Evolutionary conservation across 2,113 vertebrate genomes (phyloP), one percentile per base, ranked within the genome.

Genomic region (Phylloscopus trochiloides): DNA sequence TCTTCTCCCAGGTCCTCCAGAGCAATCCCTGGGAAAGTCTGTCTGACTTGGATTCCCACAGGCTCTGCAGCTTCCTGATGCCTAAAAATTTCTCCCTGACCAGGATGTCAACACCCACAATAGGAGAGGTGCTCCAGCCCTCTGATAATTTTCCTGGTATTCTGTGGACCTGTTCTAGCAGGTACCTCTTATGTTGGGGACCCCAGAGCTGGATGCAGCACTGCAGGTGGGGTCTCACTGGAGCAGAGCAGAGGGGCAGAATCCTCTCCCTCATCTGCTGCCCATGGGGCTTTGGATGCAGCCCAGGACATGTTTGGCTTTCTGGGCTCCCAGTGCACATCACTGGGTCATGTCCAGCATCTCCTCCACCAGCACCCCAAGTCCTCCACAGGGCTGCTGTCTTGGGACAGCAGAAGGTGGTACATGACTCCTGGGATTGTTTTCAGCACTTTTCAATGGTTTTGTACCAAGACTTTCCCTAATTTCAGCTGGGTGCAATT

Each of bases 161-260:
- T 65, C n/a, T 52, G n/a, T 66, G 17, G n/a, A 34, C 17, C 14
- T 25, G 16, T 55, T 65, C 50, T 28, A 58, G 12, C 9, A 50
- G 28, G 28, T 17, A 5, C 10, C 11, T 50, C 15, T 32, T 32
- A 3, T 7, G 2, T 0, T 72, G 48, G 3, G 42, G 24, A 3
- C 16, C 9, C 50, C 58, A 40, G 38, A 51, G 38, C 14, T 58
- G 65, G 51, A 10, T 14, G 4, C 24, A 65, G 43, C 5, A 1
- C 28, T 65, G 3, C 24, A 52, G 36, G 17, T 16, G 28, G 6
- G 14, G 14, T 85, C 14, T 45, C 38, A 51, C 6, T 36, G 36
- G 36, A 36, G 36, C 19, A 8, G 74, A 48, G 14, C 1, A 67
- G 52, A 59, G n/a, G 13, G 22, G 14, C n/a, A 76, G 65, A 31